Conservation (phyloP, 2,113 vertebrate species). For the Protobothrops mucrosquamatus region DNA sequence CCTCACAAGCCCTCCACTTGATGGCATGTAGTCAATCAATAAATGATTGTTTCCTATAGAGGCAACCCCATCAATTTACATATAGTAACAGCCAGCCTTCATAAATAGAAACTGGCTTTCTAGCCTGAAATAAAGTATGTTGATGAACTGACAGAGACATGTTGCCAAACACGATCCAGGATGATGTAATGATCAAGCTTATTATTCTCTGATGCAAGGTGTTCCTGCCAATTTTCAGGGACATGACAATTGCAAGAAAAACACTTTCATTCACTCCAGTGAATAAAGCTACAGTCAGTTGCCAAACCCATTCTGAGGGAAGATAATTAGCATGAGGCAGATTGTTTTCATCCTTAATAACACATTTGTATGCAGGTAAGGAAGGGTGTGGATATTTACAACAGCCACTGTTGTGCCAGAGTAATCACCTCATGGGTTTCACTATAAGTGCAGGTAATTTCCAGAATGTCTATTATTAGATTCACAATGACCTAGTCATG, state of each 20-base stretch:
- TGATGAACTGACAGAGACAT: not conserved
- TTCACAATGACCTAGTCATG: conserved; percentile 34
- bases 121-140: conserved; percentile 16
- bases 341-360: conserved; percentile 61
- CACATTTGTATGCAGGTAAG: conserved; percentile 37
- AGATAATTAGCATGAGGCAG: conserved; percentile 48
- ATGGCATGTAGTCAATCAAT: not conserved
- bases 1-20: not conserved
- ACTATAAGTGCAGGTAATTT: conserved; percentile 48
- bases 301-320: conserved; percentile 28
- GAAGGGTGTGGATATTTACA: conserved; percentile 53
- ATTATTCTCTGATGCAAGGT: not conserved
- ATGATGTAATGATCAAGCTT: not conserved
- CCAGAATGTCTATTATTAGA: conserved; percentile 50
- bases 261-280: conserved; percentile 66
- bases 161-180: not conserved
- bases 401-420: not conserved
- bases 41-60: conserved; percentile 10
- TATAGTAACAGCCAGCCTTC: not conserved
- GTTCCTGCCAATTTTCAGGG: conserved; percentile 12
- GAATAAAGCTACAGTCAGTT: conserved; percentile 50
- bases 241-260: conserved; percentile 51
- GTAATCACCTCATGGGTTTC: conserved; percentile 1
- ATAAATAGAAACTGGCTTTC: rapidly evolving
- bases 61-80: not conserved